A percentile compares a stretch with the other conserved stretches of the same genome.
Evolutionary conservation across 1,140 invertebrate species (phyloP).

Genomic region (Thalassaphorura encarpata): DNA sequence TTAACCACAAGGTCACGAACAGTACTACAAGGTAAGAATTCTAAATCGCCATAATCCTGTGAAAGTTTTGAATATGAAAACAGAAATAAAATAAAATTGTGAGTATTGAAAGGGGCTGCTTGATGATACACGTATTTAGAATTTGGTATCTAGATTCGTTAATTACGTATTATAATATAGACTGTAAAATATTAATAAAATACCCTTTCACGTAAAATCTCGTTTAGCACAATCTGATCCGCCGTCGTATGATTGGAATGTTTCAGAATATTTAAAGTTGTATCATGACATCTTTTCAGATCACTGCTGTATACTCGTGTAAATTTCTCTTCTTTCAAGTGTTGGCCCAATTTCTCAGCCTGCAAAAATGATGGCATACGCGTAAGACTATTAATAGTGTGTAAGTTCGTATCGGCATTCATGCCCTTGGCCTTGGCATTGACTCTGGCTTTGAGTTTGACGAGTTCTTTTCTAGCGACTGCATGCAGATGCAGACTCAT

Average conservation of each 20-base stretch:
- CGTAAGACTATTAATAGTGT: background rate
- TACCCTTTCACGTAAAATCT: conserved; percentile 19
- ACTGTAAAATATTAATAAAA: background rate
- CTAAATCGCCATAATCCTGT: conserved; percentile 26
- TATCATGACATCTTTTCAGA: conserved; percentile 23
- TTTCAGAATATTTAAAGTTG: conserved; percentile 20
- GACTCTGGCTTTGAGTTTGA: too few relatives aligned
- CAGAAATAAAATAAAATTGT: too few relatives aligned
- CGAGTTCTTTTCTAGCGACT: too few relatives aligned
- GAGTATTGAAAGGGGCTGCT: background rate
- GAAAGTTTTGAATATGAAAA: background rate
- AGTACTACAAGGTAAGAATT: conserved; percentile 11
- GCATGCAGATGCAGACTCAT: too few relatives aligned
- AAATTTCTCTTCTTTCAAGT: conserved; percentile 17
- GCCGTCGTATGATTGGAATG: conserved; percentile 11
- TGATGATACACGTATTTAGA: too few relatives aligned
- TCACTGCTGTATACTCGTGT: conserved; percentile 21
- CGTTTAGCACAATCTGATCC: conserved; percentile 1
- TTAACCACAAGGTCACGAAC: background rate
- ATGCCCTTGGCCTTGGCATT: too few relatives aligned
- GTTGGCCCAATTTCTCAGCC: conserved; percentile 19
- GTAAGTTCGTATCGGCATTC: too few relatives aligned
- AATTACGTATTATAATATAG: background rate
- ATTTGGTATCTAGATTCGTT: background rate
- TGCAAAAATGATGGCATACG: conserved; percentile 2